A percentile compares a stretch with the other conserved stretches of the same genome.
Conservation (phyloP, 2,888 invertebrate genomes). For the Sesia apiformis region DNA sequence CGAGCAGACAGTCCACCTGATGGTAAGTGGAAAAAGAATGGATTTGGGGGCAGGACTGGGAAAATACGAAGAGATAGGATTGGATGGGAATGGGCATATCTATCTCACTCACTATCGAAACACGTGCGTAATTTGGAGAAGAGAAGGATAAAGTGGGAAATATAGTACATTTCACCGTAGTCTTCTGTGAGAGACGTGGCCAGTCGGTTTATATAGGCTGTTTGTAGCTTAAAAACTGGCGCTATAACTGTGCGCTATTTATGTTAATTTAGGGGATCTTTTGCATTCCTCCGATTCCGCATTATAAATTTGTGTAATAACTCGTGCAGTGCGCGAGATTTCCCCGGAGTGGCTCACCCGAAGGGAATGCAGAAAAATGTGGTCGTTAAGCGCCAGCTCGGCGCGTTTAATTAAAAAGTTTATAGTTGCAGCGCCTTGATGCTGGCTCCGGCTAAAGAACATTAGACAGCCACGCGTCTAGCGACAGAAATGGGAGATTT, state of each 20-base stretch:
- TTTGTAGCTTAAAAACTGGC: too few relatives aligned
- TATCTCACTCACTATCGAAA: too few relatives aligned
- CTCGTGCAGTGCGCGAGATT: constrained; percentile 52
- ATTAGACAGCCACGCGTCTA: neutral
- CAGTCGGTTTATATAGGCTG: too few relatives aligned
- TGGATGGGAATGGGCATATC: too few relatives aligned
- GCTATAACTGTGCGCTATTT: neutral
- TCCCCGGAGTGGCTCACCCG: constrained; percentile 39
- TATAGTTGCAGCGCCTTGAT: constrained; percentile 1
- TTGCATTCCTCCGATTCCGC: constrained; percentile 26
- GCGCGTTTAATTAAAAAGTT: constrained; percentile 57
- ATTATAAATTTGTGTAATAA: constrained; percentile 64
- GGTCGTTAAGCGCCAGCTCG: constrained; percentile 46
- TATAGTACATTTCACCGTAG: too few relatives aligned
- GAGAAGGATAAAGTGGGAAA: too few relatives aligned
- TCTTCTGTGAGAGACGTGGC: too few relatives aligned
- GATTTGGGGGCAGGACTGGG: too few relatives aligned
- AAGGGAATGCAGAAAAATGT: constrained; percentile 62
- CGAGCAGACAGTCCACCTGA: too few relatives aligned
- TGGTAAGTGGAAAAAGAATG: too few relatives aligned
- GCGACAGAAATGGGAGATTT: neutral
- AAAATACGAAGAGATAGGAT: too few relatives aligned
- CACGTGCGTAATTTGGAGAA: too few relatives aligned
- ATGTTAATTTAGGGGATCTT: neutral
- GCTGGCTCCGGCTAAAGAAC: neutral